These are phyloP conservation scores for Ametastegia equiseti DNA, from an alignment of 2,888 invertebrate species.

Conservation along the genomic window DNA sequence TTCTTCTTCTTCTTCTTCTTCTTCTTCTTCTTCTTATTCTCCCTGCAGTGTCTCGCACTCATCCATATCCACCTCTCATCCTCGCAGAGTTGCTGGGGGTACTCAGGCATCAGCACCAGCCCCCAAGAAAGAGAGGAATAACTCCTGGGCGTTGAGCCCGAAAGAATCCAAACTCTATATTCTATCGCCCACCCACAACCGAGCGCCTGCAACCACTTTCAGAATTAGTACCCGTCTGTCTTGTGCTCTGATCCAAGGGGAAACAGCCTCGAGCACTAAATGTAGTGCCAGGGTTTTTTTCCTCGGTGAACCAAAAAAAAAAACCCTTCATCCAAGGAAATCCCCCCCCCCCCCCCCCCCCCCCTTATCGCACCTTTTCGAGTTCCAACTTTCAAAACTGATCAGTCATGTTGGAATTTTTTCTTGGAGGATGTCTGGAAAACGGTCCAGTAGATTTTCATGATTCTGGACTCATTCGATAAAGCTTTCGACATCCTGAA, in stretches of 20 bases:
- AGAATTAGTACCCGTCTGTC: conserved; percentile 68
- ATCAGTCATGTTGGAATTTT: too few relatives aligned
- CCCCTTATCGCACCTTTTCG: too few relatives aligned
- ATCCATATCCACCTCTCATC: conserved; percentile 56
- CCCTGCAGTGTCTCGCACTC: conserved; percentile 59
- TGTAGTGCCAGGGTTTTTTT: neutral
- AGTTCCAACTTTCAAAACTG: too few relatives aligned
- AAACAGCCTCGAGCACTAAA: neutral
- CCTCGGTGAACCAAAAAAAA: neutral
- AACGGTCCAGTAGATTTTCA: too few relatives aligned
- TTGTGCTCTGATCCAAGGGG: conserved; percentile 45
- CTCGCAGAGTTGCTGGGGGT: conserved; percentile 7
- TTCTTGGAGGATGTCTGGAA: too few relatives aligned
- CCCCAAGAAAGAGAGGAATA: neutral
- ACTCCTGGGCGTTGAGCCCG: neutral
- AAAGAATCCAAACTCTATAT: conserved; percentile 55
- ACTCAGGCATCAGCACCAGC: neutral
- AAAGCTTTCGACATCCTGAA: too few relatives aligned
- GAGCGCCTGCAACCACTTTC: conserved; percentile 61
- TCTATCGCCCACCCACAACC: conserved; percentile 54
- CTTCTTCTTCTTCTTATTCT: too few relatives aligned
- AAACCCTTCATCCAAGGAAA: too few relatives aligned
- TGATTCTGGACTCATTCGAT: too few relatives aligned
- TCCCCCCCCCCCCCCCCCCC: too few relatives aligned
- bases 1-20: too few relatives aligned